These are phyloP conservation scores for Acheta domesticus DNA, from an alignment of 2,888 invertebrate genomes.

Conservation along the genomic window DNA sequence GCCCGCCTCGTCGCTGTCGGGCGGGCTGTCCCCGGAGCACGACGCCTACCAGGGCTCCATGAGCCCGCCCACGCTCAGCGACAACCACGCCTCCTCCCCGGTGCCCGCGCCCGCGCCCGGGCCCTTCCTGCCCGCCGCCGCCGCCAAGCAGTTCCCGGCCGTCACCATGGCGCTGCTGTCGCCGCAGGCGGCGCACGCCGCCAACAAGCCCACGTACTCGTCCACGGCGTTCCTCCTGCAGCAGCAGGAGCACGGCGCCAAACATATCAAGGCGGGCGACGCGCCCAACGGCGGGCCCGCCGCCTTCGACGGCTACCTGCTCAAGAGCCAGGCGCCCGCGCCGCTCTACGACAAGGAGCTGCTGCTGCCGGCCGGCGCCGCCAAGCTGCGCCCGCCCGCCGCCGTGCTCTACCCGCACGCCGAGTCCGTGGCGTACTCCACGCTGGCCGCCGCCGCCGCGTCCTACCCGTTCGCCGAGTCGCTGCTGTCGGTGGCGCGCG, in stretches of 20 bases:
- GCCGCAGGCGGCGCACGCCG: constrained; percentile 23
- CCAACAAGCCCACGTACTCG: constrained; percentile 45
- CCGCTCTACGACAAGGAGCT: constrained; percentile 26
- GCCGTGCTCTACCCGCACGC: constrained; percentile 41
- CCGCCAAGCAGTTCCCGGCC: constrained; percentile 33
- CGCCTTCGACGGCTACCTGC: not conserved
- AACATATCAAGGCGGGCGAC: not conserved
- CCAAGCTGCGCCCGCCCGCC: constrained; percentile 43
- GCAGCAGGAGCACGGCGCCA: constrained; percentile 23
- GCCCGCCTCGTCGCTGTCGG: constrained; percentile 38
- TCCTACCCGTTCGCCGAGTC: constrained; percentile 44
- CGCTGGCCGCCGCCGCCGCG: constrained; percentile 46
- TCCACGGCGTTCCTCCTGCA: constrained; percentile 29
- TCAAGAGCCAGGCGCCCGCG: not conserved
- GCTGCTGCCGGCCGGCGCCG: constrained; percentile 35
- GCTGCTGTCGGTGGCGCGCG: constrained; percentile 40
- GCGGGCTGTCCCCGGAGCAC: constrained; percentile 58
- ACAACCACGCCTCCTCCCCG: constrained; percentile 30
- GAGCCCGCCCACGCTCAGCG: constrained; percentile 58
- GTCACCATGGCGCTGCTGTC: constrained; percentile 35
- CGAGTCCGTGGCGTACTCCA: constrained; percentile 32
- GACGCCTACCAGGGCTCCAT: constrained; percentile 73
- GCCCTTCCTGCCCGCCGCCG: not conserved
- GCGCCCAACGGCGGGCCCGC: not conserved
- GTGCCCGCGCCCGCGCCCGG: constrained; percentile 26